A percentile compares a stretch with the other conserved stretches of the same genome.
phyloP scores from a whole-genome alignment of 2,113 vertebrate species.

The Proteles cristata region DNA sequence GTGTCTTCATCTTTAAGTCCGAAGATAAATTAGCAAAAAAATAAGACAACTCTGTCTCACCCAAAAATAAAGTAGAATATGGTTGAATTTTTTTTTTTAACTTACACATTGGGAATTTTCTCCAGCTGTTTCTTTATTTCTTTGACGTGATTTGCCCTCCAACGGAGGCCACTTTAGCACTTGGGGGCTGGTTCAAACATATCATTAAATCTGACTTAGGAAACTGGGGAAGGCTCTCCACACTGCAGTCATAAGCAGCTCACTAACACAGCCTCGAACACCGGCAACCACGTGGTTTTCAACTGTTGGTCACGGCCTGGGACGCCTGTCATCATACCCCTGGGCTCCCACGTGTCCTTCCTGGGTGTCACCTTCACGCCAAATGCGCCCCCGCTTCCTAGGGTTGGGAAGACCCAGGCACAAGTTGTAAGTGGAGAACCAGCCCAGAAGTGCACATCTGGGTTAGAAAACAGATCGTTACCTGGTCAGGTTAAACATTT shows the following conservation, averaged over 20 bases:
- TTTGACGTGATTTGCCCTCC: rapidly evolving
- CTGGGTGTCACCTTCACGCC: rapidly evolving
- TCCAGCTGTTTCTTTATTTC: not conserved
- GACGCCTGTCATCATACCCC: not conserved
- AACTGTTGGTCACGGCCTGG: rapidly evolving
- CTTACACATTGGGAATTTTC: rapidly evolving
- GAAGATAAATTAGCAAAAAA: no score
- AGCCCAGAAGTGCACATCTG: rapidly evolving
- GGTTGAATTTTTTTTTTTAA: rapidly evolving
- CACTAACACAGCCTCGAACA: not conserved
- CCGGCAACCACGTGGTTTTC: rapidly evolving
- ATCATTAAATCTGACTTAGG: not conserved
- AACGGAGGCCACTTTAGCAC: no score
- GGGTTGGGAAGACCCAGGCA: not conserved
- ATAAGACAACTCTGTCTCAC: no score
- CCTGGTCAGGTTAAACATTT: rapidly evolving
- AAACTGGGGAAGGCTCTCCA: not conserved
- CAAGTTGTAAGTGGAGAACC: rapidly evolving
- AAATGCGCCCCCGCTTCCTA: rapidly evolving
- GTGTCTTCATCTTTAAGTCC: not conserved
- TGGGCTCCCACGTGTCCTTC: not conserved
- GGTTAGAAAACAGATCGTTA: rapidly evolving
- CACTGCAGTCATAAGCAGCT: not conserved
- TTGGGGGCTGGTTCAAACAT: not conserved
- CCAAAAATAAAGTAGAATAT: not conserved